Base-by-base conservation (phyloP, 2,113 vertebrate genomes). In the Aegypius monachus region DNA sequence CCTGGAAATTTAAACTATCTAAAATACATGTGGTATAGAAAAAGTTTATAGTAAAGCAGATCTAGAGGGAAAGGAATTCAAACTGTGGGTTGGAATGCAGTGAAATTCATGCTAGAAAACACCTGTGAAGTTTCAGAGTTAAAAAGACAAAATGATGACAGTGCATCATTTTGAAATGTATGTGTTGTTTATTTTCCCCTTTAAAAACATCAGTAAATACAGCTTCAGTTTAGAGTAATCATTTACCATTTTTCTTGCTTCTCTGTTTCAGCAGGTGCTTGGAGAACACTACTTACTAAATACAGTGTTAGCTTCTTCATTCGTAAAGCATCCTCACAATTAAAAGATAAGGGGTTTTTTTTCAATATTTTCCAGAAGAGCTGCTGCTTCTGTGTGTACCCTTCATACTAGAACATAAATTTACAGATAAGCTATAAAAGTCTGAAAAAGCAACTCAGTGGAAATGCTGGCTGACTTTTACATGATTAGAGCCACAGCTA, bases 391-490 rank as follows among this genome's bases (percentile, higher is more conserved):
- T 91, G 6, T 66, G 22, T 45, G 11, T 43, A 83, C 7, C 10
- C 34, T 84, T 81, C 52, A 36, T 11, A 58, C 40, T 26, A 91
- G 75, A 95, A 87, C 8, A 66, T 45, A 75, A 62, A 80, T 79
- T 97, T 43, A 92, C 26, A 90, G 42, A 38, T 59, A 93, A 94
- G 32, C 55, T 53, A 78, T 62, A 96, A 91, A 95, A 94, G 59
- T 79, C 81, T 72, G 59, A 81, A 94, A 86, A 78, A 91, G 56
- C 25, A 93, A 92, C 59, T 75, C 79, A 94, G 52, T 58, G 59
- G 83, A 93, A 96, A 82, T 40, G 11, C 34, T 91, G 88, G 25
- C 68, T 95, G 91, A 89, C 45, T 85, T 34, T 80, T n/a, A 62
- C 36, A 16, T 68, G 25, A 85, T 72, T 78, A 91, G 62, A 84